Conservation (phyloP, 2,797 vertebrate genomes). For the Acipenser oxyrinchus region DNA sequence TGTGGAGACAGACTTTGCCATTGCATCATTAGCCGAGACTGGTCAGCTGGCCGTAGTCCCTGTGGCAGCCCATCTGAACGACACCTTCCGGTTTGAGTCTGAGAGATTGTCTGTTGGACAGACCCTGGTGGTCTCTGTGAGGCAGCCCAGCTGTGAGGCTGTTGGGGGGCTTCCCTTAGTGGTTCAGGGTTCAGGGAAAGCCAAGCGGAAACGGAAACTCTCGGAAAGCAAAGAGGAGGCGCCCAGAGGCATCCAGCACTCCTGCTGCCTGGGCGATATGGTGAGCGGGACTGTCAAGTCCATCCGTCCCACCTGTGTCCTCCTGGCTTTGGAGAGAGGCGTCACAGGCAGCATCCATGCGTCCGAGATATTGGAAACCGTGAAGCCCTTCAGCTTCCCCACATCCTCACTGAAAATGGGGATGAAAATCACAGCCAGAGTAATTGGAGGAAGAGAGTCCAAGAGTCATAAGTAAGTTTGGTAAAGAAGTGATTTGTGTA, state of each 20-base stretch:
- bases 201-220: constrained; percentile 16
- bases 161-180: constrained; percentile 67
- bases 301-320: constrained; percentile 53
- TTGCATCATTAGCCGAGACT: constrained; percentile 64
- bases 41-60: constrained; percentile 73
- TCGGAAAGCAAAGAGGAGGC: background rate
- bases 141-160: constrained; percentile 41
- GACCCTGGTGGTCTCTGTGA: constrained; percentile 51
- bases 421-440: constrained; percentile 63
- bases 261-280: constrained; percentile 49
- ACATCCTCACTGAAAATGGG: constrained; percentile 66
- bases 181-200: constrained; percentile 40
- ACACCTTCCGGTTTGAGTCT: constrained; percentile 59
- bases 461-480: constrained; percentile 63
- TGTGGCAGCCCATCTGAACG: constrained; percentile 68
- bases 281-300: constrained; percentile 67
- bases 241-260: constrained; percentile 30
- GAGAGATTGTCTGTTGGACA: constrained; percentile 65
- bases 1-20: constrained; percentile 65
- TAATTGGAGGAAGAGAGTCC: constrained; percentile 74
- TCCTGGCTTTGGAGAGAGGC: constrained; percentile 64
- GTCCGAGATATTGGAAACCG: constrained; percentile 70
- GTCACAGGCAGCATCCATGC: constrained; percentile 68
- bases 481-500: no score
- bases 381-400: constrained; percentile 59